These are phyloP conservation scores for Tamandua tetradactyla DNA, from an alignment of 2,797 vertebrate genomes.

Conservation along the genomic window DNA sequence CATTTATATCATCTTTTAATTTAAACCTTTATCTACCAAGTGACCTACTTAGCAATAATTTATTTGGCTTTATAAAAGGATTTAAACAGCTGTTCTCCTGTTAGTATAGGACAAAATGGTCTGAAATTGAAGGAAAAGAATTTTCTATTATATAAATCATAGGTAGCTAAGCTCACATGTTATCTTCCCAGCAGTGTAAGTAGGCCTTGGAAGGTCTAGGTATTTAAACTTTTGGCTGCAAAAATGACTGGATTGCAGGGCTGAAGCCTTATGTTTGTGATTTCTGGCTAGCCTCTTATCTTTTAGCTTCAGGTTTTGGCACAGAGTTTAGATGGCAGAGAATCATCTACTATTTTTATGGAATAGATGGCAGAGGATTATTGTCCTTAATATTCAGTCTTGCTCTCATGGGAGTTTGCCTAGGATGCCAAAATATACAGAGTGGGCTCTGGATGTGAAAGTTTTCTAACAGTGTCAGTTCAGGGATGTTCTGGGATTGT, in stretches of 20 bases:
- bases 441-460: not conserved
- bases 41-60: not conserved
- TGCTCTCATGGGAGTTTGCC: not conserved
- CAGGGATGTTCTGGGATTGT: slow-evolving; percentile 37
- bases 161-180: not conserved
- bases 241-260: not conserved
- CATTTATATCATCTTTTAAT: not conserved
- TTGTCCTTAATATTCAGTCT: not conserved
- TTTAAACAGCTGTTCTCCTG: not conserved
- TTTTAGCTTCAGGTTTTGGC: slow-evolving; percentile 61
- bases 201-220: not conserved
- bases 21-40: not conserved
- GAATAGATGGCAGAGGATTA: slow-evolving; percentile 36
- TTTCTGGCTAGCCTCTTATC: slow-evolving; percentile 67
- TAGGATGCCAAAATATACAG: slow-evolving; percentile 5
- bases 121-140: not conserved
- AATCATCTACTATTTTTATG: slow-evolving; percentile 47
- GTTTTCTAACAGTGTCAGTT: not conserved
- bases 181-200: not conserved
- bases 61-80: not conserved
- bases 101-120: not conserved
- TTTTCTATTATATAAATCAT: slow-evolving; percentile 3
- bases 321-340: slow-evolving; percentile 17
- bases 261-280: slow-evolving; percentile 12
- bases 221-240: slow-evolving; percentile 8